phyloP scores from a whole-genome alignment of 1,140 invertebrate species.

The Drosophila kanapiae region DNA sequence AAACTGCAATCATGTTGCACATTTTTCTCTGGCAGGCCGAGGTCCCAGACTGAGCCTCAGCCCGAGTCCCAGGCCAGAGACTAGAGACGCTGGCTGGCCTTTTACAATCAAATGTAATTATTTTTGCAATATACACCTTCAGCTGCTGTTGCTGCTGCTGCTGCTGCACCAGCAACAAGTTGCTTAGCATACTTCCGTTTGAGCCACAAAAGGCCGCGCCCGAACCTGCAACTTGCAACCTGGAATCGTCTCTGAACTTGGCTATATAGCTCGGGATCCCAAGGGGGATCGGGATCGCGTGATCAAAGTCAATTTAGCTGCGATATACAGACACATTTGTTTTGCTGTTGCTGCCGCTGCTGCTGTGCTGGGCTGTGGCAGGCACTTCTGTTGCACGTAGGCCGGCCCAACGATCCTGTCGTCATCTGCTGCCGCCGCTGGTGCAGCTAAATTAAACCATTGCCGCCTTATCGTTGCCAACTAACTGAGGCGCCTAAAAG shows the following conservation, averaged over 20 bases:
- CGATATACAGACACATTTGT: constrained; percentile 83
- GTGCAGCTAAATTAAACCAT: constrained; percentile 81
- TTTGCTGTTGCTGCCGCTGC: constrained; percentile 56
- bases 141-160: constrained; percentile 52
- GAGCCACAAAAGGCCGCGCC: constrained; percentile 71
- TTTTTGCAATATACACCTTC: constrained; percentile 84
- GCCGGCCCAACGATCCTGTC: constrained; percentile 80
- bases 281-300: constrained; percentile 66
- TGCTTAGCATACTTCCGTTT: constrained; percentile 84
- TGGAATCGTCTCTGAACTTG: constrained; percentile 33
- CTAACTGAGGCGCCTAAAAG: constrained; percentile 66
- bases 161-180: constrained; percentile 69
- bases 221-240: constrained; percentile 27
- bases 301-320: constrained; percentile 84
- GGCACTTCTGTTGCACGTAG: constrained; percentile 63
- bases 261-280: constrained; percentile 37
- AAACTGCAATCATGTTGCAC: constrained; percentile 84
- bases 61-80: constrained; percentile 29
- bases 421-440: constrained; percentile 69
- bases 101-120: constrained; percentile 84
- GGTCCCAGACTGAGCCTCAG: constrained; percentile 18
- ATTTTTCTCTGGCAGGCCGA: constrained; percentile 75
- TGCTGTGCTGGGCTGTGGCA: constrained; percentile 15
- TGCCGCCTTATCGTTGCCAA: constrained; percentile 74
- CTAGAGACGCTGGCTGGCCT: constrained; percentile 66